Evolutionary conservation across 2,888 invertebrate genomes (phyloP), one percentile per base, ranked within the genome.

Genomic region (Nymphalis c-album): DNA sequence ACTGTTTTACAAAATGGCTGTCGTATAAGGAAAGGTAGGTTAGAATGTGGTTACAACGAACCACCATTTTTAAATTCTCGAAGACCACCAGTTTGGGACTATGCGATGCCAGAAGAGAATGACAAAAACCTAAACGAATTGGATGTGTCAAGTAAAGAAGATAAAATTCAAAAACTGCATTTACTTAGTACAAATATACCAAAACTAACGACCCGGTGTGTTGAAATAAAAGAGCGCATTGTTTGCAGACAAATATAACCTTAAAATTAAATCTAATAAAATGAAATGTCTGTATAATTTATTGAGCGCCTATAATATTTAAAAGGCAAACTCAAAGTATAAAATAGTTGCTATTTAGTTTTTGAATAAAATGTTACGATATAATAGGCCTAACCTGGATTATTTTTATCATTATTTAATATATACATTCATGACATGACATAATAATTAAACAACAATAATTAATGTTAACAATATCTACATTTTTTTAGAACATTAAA

Each of bases 41-140:
- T 90, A 22, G 90, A 90, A 73, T 90, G 90, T 72, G 90, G 90
- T 0, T 90, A 91, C 68, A 69, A 78, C 2, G 69, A 80, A 8
- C 78, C 76, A 0, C 90, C 88, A 3, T 90, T 76, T 48, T 77
- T 71, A 0, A 80, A 80, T 63, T 66, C 75, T 35, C 75, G 81
- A 26, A 76, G 83, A 69, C 83, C 83, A 3, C 77, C 79, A 0
- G 72, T 67, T 13, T 67, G 61, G 60, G 73, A 77, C 10, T 51
- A 67, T 60, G 13, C 16, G 17, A 18, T n/a, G 26, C 48, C 58
- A 26, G 62, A 63, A 1, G 60, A 67, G 7, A 40, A 58, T 20
- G 45, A 50, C 69, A 64, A 53, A 8, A 60, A 60, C 17, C 48
- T 60, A 8, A 53, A 46, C 48, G 62, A 63, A 40, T 51, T 64